Percentiles rank a stretch among this genome's conserved stretches.
Evolutionary conservation across 2,888 invertebrate species (phyloP).

Genomic region (Amiota communis): DNA sequence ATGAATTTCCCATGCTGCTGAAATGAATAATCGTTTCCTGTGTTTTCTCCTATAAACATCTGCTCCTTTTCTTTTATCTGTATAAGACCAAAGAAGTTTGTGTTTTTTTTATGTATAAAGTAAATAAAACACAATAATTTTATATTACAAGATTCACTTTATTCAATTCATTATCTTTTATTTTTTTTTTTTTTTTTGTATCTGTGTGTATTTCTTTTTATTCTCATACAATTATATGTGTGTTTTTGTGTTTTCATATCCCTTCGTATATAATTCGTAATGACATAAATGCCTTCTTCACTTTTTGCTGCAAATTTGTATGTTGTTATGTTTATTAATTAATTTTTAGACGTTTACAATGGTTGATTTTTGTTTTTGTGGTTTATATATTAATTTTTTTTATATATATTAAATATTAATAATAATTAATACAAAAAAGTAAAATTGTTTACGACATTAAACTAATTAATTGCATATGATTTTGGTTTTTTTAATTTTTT

Average conservation of each 20-base stretch:
- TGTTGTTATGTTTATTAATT: constrained; percentile 37
- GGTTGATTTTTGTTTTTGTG: constrained; percentile 47
- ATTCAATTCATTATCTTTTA: constrained; percentile 60
- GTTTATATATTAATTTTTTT: constrained; percentile 37
- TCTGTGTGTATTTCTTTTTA: too few species aligned
- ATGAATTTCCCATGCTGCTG: too few species aligned
- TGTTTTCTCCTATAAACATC: too few species aligned
- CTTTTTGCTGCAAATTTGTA: constrained; percentile 19
- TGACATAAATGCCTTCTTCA: too few species aligned
- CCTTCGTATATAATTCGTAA: constrained; percentile 46
- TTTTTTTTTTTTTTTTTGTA: constrained; percentile 40
- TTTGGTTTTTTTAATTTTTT: constrained; percentile 49
- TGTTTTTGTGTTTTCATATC: constrained; percentile 2
- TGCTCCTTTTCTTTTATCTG: too few species aligned
- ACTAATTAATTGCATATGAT: constrained; percentile 66
- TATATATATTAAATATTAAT: constrained; percentile 61
- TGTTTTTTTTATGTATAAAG: too few species aligned
- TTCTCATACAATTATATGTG: constrained; percentile 69
- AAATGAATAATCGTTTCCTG: too few species aligned
- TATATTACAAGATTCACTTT: constrained; percentile 73
- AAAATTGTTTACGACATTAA: constrained; percentile 70
- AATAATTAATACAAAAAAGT: constrained; percentile 69
- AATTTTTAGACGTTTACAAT: constrained; percentile 58
- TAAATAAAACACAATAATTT: constrained; percentile 38
- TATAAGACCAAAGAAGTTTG: too few species aligned